phyloP scores from a whole-genome alignment of 2,113 vertebrate species.

The Microcebus ravelobensis region DNA sequence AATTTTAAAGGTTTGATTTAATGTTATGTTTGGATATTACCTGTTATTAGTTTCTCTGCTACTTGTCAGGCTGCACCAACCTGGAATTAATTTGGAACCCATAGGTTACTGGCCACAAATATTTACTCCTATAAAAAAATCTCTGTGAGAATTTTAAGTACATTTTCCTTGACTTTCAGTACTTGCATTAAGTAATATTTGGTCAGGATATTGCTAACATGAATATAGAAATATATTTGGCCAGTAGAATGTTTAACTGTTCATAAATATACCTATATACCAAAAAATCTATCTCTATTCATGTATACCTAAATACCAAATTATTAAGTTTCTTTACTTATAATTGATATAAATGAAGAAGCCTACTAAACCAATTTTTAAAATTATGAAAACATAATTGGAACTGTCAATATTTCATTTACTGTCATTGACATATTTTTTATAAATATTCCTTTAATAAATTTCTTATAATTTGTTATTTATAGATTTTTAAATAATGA shows the following conservation, averaged over 20 bases:
- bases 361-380: background rate
- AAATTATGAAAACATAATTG: background rate
- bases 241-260: background rate
- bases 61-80: constrained; percentile 43
- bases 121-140: constrained; percentile 65
- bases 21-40: constrained; percentile 20
- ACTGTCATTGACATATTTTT: background rate
- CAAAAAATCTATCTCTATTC: background rate
- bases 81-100: constrained; percentile 73
- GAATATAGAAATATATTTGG: constrained; percentile 35
- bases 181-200: constrained; percentile 59
- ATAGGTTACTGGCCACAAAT: constrained; percentile 75
- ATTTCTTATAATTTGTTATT: background rate
- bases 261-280: background rate
- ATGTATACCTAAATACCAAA: too few species aligned
- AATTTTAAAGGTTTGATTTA: constrained; percentile 45
- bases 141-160: constrained; percentile 56
- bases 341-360: background rate
- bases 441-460: background rate
- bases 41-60: constrained; percentile 47
- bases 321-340: background rate
- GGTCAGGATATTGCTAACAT: constrained; percentile 26
- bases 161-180: constrained; percentile 63
- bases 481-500: background rate
- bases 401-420: too few species aligned